Conservation (phyloP, 1,140 invertebrate genomes). For the Drosophila albomicans region DNA sequence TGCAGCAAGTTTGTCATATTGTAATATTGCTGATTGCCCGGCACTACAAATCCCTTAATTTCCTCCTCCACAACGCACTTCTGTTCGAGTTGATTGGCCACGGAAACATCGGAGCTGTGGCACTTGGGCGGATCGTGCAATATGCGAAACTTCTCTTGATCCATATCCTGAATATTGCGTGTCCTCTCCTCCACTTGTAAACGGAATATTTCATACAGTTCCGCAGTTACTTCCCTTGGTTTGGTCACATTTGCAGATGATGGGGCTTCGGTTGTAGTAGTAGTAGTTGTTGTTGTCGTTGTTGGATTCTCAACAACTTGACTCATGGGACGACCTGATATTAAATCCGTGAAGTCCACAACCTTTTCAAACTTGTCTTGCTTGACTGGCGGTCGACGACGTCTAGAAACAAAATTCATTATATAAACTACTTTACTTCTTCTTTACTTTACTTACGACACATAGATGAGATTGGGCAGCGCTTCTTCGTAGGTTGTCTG, state of each 20-base stretch:
- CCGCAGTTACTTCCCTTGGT: neutral
- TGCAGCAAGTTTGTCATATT: conserved; percentile 40
- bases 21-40: conserved; percentile 55
- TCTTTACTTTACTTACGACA: conserved; percentile 64
- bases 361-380: conserved; percentile 50
- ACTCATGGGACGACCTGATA: neutral
- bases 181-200: conserved; percentile 28
- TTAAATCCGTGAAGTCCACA: conserved; percentile 28
- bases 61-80: conserved; percentile 59
- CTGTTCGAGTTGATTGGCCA: conserved; percentile 55
- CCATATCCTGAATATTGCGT: conserved; percentile 51
- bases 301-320: neutral
- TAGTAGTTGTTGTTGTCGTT: conserved; percentile 1
- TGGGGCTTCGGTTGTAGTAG: too few relatives aligned
- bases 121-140: conserved; percentile 49
- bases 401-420: conserved; percentile 8
- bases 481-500: conserved; percentile 68
- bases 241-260: too few relatives aligned
- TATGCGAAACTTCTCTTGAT: conserved; percentile 39
- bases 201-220: conserved; percentile 45
- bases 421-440: too few relatives aligned
- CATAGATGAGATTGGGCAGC: conserved; percentile 70
- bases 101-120: conserved; percentile 32
- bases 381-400: conserved; percentile 10
- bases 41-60: conserved; percentile 35